Evolutionary conservation across 2,797 vertebrate genomes (phyloP), one percentile per base, ranked within the genome.

Genomic region (Tokudaia muenninki): DNA sequence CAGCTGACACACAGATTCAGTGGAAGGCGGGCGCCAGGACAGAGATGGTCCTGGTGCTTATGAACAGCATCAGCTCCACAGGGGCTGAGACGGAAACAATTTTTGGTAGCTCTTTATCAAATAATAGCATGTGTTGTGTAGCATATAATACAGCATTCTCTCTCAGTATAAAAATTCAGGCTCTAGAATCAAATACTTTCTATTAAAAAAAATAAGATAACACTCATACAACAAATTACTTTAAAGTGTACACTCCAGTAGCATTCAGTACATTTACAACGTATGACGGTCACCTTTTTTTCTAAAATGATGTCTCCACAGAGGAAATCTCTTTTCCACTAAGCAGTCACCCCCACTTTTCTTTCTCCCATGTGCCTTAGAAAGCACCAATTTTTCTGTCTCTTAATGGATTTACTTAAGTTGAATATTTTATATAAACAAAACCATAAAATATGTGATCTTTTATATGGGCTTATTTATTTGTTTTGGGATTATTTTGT

Each of bases 141-240:
- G n/a, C 47, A 67, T 81, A 57, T 26, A 90, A 67, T 61, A 87
- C 1, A 87, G 59, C 57, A 91, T 87, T 87, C 57, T 14, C 59
- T 19, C 59, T 75, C 8, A 31, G 37, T 19, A 44, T 63, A 83
- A 63, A 83, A 83, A 44, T 63, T 21, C 59, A 70, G 31, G 26
- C 29, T 44, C 37, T 95, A 52, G 34, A 96, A 41, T 86, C 75
- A 81, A 61, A 87, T 57, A 44, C 16, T 37, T 96, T 81, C 77
- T 7, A 47, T 31, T 63, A 6, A 65, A 65, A 34, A 17, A 81
- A 59, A 79, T 80, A 37, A 26, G 59, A 14, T 37, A 67, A 22
- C 47, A 74, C 17, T 74, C 52, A 91, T 34, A 4, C 22, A 89
- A 34, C 37, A 75, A 59, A 75, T 17, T 37, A 57, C 75, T 59